These are phyloP conservation scores for Cryptocephalus moraei DNA, from an alignment of 2,888 invertebrate species.

Conservation along the genomic window DNA sequence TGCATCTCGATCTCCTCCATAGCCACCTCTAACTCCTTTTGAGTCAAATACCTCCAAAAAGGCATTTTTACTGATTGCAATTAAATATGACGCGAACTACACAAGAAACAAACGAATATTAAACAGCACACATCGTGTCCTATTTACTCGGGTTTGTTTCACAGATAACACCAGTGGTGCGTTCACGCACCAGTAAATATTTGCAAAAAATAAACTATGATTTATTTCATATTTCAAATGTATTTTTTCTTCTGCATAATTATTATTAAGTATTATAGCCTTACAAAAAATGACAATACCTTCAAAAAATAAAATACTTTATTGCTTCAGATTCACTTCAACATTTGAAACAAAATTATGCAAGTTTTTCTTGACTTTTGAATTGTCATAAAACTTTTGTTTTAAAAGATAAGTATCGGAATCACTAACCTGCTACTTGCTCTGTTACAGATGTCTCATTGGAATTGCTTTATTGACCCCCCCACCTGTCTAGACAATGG, in stretches of 20 bases:
- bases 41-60: constrained; percentile 4
- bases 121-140: neutral
- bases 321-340: neutral
- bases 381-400: neutral
- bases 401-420: neutral
- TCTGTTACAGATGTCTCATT: no score
- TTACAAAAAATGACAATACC: neutral
- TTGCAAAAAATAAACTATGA: neutral
- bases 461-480: no score
- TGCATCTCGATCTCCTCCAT: constrained; percentile 4
- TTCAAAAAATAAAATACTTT: neutral
- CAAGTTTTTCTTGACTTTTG: neutral
- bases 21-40: constrained; percentile 8
- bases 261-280: neutral
- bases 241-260: neutral
- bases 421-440: no score
- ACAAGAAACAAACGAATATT: constrained; percentile 1
- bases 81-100: constrained; percentile 1
- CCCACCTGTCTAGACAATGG: no score
- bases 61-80: no score
- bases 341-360: neutral
- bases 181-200: neutral
- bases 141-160: constrained; percentile 1
- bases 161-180: constrained; percentile 1
- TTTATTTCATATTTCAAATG: neutral